Evolutionary conservation across 2,888 invertebrate genomes (phyloP), one percentile per base, ranked within the genome.

Genomic region (Carterocephalus palaemon): DNA sequence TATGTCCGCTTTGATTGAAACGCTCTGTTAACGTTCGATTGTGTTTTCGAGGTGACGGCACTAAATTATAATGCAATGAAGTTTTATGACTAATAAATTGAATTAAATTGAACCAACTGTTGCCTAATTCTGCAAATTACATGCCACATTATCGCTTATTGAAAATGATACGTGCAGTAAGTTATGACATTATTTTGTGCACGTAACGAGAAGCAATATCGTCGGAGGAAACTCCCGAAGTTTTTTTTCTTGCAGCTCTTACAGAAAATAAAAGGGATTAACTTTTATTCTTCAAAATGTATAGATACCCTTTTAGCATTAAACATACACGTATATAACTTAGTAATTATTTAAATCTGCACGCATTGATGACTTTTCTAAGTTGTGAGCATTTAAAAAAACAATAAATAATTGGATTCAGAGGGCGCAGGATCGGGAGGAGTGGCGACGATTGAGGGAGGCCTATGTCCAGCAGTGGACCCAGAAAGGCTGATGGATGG

Each of bases 81-180:
- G 29, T 43, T 43, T 43, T 36, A 43, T 43, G 43, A 36, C 29
- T 43, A 43, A 43, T 43, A 43, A 43, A 43, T 43, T 43, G 43
- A 43, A 43, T 43, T 36, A 43, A 43, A 43, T 43, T 29, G 43
- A 28, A 42, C 22, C 34, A 20, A 34, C 28, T 34, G 28, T 43
- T 43, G 43, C 43, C 36, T 36, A 29, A 43, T 43, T 29, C 22
- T 29, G 36, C 43, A 43, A 43, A 43, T 43, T 43, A 43, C 36
- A 43, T 15, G 36, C 22, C 29, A 29, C 20, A 43, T 42, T 42
- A 42, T 20, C 12, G 10, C 12, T 33, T 26, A 23, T 33, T 33
- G 8, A 13, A 41, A 17, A 33, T 26, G 9, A 13, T 34, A 24
- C 42, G 33, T 34, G 42, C 42, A 7, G 26, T 10, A 31, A 40